Conservation (phyloP, 2,113 vertebrate genomes). For the Scartelaos histophorus region DNA sequence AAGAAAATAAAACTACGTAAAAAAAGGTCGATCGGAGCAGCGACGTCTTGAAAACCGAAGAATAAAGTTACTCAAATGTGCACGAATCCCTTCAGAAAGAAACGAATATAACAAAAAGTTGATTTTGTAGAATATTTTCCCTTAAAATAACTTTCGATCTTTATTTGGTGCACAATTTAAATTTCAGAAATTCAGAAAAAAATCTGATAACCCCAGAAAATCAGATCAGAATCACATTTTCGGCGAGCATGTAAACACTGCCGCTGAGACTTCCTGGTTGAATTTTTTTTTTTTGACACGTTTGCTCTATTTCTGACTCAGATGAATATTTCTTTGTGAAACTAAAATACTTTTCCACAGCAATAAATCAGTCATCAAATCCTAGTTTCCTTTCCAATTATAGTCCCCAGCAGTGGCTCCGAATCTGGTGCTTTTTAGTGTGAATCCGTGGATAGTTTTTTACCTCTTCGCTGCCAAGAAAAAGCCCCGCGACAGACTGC, state of each 20-base stretch:
- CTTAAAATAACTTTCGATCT: no score
- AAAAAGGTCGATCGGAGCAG: no score
- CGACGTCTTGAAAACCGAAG: no score
- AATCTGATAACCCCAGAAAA: no score
- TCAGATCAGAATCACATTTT: no score
- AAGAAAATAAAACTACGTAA: no score
- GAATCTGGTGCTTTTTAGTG: not conserved
- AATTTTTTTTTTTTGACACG: not conserved
- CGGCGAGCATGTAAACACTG: not conserved
- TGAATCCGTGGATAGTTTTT: not conserved
- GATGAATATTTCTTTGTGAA: not conserved
- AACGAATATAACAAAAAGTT: no score
- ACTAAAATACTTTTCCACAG: not conserved
- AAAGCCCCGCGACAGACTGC: not conserved
- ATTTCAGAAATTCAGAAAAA: no score
- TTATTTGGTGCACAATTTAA: no score
- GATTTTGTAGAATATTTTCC: no score
- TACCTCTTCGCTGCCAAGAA: not conserved
- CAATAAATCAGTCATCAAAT: not conserved
- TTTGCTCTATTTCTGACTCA: not conserved
- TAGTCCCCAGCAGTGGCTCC: not conserved
- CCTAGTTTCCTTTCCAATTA: not conserved
- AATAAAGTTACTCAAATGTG: no score
- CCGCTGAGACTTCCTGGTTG: not conserved
- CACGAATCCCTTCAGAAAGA: no score